phyloP scores from a whole-genome alignment of 2,113 vertebrate species.

The Leptodactylus fuscus region DNA sequence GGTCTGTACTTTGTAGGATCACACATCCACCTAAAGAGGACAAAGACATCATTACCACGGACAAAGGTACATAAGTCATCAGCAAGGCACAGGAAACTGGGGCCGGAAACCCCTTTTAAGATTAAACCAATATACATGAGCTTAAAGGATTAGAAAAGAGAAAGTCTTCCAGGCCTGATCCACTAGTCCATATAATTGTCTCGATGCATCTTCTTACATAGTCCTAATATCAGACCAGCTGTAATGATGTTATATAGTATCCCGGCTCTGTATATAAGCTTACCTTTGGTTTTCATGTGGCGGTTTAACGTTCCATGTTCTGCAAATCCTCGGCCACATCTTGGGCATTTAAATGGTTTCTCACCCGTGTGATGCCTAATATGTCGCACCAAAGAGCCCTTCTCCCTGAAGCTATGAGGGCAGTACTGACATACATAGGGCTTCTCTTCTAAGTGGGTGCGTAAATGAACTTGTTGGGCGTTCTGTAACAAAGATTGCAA shows the following conservation, averaged over 20 bases:
- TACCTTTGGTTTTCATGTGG: conserved; percentile 94
- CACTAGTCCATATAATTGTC: too few relatives aligned
- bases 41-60: not conserved
- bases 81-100: too few relatives aligned
- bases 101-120: too few relatives aligned
- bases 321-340: conserved; percentile 89
- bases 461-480: conserved; percentile 93
- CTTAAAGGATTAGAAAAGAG: too few relatives aligned
- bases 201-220: too few relatives aligned
- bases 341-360: conserved; percentile 93
- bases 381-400: conserved; percentile 93
- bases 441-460: conserved; percentile 91
- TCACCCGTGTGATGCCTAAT: conserved; percentile 96
- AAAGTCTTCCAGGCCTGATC: too few relatives aligned
- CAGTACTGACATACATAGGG: conserved; percentile 91
- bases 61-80: not conserved
- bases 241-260: too few relatives aligned
- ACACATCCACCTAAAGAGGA: conserved; percentile 85
- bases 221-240: too few relatives aligned
- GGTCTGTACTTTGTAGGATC: conserved; percentile 69
- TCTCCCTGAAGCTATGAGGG: conserved; percentile 91
- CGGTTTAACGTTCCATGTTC: conserved; percentile 96
- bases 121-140: too few relatives aligned
- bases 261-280: conserved; percentile 36
- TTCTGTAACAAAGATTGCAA: conserved; percentile 87